phyloP scores from a whole-genome alignment of 2,113 vertebrate species.

The Xiphophorus maculatus region DNA sequence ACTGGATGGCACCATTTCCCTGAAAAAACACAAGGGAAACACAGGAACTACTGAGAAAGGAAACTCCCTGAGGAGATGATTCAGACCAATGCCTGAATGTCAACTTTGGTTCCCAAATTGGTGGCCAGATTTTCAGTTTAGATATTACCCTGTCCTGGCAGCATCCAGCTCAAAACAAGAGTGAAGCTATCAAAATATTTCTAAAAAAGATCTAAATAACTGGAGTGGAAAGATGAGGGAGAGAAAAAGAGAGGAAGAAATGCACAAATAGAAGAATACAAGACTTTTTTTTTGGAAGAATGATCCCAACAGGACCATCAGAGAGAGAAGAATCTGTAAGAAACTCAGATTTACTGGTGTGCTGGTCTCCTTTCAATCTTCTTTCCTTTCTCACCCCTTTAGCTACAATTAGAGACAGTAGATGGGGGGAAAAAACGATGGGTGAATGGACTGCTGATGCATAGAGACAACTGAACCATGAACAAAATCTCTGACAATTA shows the following conservation, averaged over 20 bases:
- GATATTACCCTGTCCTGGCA: slow-evolving; percentile 36
- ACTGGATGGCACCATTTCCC: slow-evolving; percentile 57
- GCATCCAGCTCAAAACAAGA: slow-evolving; percentile 23
- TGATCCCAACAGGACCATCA: slow-evolving; percentile 36
- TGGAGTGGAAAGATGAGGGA: slow-evolving; percentile 36
- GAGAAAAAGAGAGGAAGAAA: slow-evolving; percentile 27
- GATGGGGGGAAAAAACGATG: slow-evolving; percentile 37
- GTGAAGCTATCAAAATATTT: not conserved
- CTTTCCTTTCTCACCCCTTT: slow-evolving; percentile 65
- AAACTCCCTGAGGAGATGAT: slow-evolving; percentile 27
- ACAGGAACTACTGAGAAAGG: slow-evolving; percentile 34
- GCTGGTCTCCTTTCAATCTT: slow-evolving; percentile 49
- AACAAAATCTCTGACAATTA: slow-evolving; percentile 77
- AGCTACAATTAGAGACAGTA: slow-evolving; percentile 61
- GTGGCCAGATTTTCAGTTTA: slow-evolving; percentile 21
- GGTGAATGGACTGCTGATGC: slow-evolving; percentile 63
- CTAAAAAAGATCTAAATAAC: slow-evolving; percentile 20
- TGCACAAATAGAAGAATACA: slow-evolving; percentile 29
- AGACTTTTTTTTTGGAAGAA: slow-evolving; percentile 29
- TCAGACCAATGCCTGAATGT: not conserved
- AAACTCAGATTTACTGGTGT: slow-evolving; percentile 49
- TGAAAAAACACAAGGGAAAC: slow-evolving; percentile 27
- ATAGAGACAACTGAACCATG: slow-evolving; percentile 66
- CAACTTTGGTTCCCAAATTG: slow-evolving; percentile 23
- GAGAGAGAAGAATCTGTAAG: slow-evolving; percentile 34